phyloP scores from a whole-genome alignment of 1,140 invertebrate species.

The Mamestra configurata region DNA sequence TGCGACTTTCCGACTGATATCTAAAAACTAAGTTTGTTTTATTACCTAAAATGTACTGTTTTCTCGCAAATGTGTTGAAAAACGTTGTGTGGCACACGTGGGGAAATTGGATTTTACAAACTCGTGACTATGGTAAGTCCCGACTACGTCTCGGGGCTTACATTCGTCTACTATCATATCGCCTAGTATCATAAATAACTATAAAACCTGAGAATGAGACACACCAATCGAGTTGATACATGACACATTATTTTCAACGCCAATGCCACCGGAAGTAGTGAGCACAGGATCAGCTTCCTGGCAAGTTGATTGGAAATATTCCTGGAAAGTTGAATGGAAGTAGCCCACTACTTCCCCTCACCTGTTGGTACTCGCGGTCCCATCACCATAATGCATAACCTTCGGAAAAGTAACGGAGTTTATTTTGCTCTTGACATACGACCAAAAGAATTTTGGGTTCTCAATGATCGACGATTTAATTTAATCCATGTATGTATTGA shows the following conservation, averaged over 20 bases:
- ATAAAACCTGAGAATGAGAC: not conserved
- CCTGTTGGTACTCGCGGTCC: too few species aligned
- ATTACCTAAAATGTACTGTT: too few species aligned
- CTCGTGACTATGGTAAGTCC: too few species aligned
- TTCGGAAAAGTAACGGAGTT: slow-evolving; percentile 1
- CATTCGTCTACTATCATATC: too few species aligned
- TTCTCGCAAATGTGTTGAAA: too few species aligned
- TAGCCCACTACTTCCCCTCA: slow-evolving; percentile 50
- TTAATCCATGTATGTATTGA: slow-evolving; percentile 40
- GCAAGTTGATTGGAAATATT: slow-evolving; percentile 54
- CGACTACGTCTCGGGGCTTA: too few species aligned
- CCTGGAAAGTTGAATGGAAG: too few species aligned
- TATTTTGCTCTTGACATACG: slow-evolving; percentile 46
- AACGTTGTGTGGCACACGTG: too few species aligned
- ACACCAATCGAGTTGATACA: not conserved
- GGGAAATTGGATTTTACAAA: too few species aligned
- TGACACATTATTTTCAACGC: not conserved
- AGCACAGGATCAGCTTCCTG: slow-evolving; percentile 30
- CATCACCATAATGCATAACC: slow-evolving; percentile 46
- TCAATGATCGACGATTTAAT: slow-evolving; percentile 45
- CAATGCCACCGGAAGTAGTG: not conserved
- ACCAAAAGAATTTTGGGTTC: slow-evolving; percentile 52
- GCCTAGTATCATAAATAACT: too few species aligned
- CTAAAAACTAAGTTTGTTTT: too few species aligned
- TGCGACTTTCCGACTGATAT: too few species aligned